phyloP scores from a whole-genome alignment of 2,888 invertebrate genomes.

The Ochlodes sylvanus region DNA sequence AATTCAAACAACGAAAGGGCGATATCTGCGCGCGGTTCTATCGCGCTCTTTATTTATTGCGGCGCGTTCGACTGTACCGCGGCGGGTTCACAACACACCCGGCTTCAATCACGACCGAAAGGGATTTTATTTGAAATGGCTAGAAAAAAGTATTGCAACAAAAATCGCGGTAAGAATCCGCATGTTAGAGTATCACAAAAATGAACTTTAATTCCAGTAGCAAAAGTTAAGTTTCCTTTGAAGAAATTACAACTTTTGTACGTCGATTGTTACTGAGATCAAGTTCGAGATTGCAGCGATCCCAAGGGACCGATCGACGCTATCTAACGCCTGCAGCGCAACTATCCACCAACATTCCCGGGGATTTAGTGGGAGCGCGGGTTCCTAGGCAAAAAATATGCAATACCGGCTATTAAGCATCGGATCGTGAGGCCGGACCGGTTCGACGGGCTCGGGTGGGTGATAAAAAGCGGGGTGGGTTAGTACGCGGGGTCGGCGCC shows the following conservation, averaged over 20 bases:
- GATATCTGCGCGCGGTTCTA: constrained; percentile 52
- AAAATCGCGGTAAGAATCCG: not conserved
- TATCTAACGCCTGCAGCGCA: constrained; percentile 28
- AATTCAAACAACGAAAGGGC: constrained; percentile 48
- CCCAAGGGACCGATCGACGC: constrained; percentile 11
- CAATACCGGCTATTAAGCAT: constrained; percentile 25
- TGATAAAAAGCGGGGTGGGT: constrained; percentile 52
- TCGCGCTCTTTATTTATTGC: constrained; percentile 63
- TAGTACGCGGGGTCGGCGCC: constrained; percentile 65
- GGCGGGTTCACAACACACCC: constrained; percentile 47
- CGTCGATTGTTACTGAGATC: constrained; percentile 21
- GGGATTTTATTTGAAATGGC: constrained; percentile 14
- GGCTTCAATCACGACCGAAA: constrained; percentile 46
- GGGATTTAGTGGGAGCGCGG: constrained; percentile 18
- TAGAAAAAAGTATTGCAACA: constrained; percentile 11
- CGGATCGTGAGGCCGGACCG: constrained; percentile 19
- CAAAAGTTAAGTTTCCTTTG: not conserved
- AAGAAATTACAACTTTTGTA: constrained; percentile 1
- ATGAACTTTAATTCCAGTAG: not conserved
- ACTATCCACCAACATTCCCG: constrained; percentile 20
- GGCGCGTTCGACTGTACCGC: constrained; percentile 42
- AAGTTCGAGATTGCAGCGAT: constrained; percentile 13
- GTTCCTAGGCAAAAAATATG: constrained; percentile 35
- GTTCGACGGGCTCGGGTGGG: constrained; percentile 38
- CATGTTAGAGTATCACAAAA: not conserved